These are phyloP conservation scores for Drosophila limbata DNA, from an alignment of 2,888 invertebrate genomes.

Conservation along the genomic window DNA sequence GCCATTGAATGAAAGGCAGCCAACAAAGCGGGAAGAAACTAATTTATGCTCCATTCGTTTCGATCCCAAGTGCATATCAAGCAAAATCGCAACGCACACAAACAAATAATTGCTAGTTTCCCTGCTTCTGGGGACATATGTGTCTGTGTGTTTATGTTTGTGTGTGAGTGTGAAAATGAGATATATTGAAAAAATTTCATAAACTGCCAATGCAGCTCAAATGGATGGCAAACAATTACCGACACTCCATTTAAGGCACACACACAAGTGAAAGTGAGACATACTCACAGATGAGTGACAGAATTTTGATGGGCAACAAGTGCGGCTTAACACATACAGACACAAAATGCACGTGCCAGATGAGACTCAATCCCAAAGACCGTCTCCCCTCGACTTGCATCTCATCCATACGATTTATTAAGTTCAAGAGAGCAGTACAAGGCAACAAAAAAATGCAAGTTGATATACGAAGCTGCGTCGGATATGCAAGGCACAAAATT, in stretches of 20 bases:
- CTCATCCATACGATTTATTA: conserved; percentile 60
- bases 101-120: conserved; percentile 8
- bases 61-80: conserved; percentile 9
- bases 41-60: conserved; percentile 45
- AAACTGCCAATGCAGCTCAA: conserved; percentile 34
- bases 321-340: conserved; percentile 20
- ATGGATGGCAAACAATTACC: conserved; percentile 56
- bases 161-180: conserved; percentile 9
- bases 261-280: background rate
- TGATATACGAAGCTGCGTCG: conserved; percentile 38
- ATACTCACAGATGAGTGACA: conserved; percentile 9
- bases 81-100: conserved; percentile 4
- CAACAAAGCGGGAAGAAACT: conserved; percentile 28
- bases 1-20: conserved; percentile 33
- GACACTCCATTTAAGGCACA: conserved; percentile 23
- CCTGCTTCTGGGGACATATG: background rate
- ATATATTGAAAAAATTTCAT: conserved; percentile 18
- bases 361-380: conserved; percentile 29
- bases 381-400: conserved; percentile 6
- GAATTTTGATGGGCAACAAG: conserved; percentile 52
- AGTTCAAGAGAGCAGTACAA: conserved; percentile 39
- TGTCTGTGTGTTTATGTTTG: background rate
- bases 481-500: conserved; percentile 24
- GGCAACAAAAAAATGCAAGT: conserved; percentile 20
- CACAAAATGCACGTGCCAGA: conserved; percentile 21